Evolutionary conservation across 1,140 invertebrate species (phyloP).

Genomic region (Eupristina koningsbergeri): DNA sequence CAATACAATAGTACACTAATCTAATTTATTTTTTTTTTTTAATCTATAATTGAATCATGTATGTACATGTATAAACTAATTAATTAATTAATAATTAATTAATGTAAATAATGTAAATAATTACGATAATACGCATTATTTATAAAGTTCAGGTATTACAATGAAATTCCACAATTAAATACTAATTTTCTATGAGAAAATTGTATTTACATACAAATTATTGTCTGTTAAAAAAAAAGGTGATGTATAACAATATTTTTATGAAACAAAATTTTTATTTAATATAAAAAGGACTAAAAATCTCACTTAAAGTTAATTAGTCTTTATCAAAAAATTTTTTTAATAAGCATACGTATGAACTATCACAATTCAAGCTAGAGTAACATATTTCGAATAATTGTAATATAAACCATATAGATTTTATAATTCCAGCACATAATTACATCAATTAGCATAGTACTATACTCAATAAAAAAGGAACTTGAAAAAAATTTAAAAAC

Average conservation of each 20-base stretch:
- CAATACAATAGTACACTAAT: not conserved
- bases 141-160: not conserved
- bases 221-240: not conserved
- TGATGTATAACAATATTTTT: conserved; percentile 11
- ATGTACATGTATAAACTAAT: not conserved
- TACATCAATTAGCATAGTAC: not conserved
- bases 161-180: not conserved
- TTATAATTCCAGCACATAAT: not conserved
- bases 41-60: not conserved
- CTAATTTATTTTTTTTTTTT: not conserved
- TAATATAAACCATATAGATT: not conserved
- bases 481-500: conserved; percentile 17
- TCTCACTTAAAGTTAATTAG: not conserved
- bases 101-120: conserved; percentile 29
- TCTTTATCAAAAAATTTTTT: not conserved
- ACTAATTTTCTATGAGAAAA: not conserved
- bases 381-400: not conserved
- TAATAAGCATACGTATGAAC: not conserved
- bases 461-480: not conserved
- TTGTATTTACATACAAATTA: conserved; percentile 23
- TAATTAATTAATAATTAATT: not conserved
- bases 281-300: not conserved
- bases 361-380: not conserved
- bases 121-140: conserved; percentile 1
- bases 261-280: conserved; percentile 11